Percentiles rank a stretch among this genome's conserved stretches.
These are phyloP conservation scores for Phthorimaea operculella DNA, from an alignment of 1,140 invertebrate species.

Conservation along the genomic window DNA sequence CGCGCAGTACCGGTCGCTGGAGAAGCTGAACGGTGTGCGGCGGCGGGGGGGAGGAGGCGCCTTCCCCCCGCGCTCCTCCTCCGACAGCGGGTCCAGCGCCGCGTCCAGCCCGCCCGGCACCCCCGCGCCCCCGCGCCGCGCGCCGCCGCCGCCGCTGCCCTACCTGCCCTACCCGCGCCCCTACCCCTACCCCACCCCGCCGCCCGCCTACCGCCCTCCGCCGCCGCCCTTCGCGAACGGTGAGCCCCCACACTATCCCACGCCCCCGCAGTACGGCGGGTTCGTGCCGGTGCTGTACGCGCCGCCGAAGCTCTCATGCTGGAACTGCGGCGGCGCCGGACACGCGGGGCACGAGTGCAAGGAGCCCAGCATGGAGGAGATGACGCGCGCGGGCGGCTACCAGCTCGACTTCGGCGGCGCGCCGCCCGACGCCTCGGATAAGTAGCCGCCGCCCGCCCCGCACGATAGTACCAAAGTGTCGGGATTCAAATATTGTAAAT, in stretches of 20 bases:
- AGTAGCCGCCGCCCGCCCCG: slow-evolving; percentile 31
- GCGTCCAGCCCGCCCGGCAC: slow-evolving; percentile 71
- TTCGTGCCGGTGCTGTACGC: slow-evolving; percentile 67
- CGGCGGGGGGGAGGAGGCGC: slow-evolving; percentile 51
- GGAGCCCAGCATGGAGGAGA: slow-evolving; percentile 88
- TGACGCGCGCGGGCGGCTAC: slow-evolving; percentile 76
- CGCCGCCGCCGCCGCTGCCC: slow-evolving; percentile 42
- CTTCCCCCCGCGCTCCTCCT: slow-evolving; percentile 60
- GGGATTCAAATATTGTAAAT: slow-evolving; percentile 20
- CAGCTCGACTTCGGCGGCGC: slow-evolving; percentile 71
- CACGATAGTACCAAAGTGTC: slow-evolving; percentile 22
- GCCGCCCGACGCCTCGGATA: slow-evolving; percentile 52
- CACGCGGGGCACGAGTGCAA: slow-evolving; percentile 87
- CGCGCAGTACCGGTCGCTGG: slow-evolving; percentile 69
- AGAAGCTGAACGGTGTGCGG: slow-evolving; percentile 65
- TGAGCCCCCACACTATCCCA: slow-evolving; percentile 59
- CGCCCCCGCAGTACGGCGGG: slow-evolving; percentile 59
- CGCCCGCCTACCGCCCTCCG: slow-evolving; percentile 54
- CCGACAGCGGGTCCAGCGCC: slow-evolving; percentile 71
- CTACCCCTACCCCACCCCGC: slow-evolving; percentile 58
- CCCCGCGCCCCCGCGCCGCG: slow-evolving; percentile 38
- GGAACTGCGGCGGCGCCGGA: slow-evolving; percentile 80
- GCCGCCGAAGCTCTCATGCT: slow-evolving; percentile 71
- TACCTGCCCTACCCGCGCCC: slow-evolving; percentile 67
- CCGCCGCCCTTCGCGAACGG: slow-evolving; percentile 56